A percentile compares a stretch with the other conserved stretches of the same genome.
Evolutionary conservation across 2,797 vertebrate genomes (phyloP).

Genomic region (Paratrypauchen microcephalus): DNA sequence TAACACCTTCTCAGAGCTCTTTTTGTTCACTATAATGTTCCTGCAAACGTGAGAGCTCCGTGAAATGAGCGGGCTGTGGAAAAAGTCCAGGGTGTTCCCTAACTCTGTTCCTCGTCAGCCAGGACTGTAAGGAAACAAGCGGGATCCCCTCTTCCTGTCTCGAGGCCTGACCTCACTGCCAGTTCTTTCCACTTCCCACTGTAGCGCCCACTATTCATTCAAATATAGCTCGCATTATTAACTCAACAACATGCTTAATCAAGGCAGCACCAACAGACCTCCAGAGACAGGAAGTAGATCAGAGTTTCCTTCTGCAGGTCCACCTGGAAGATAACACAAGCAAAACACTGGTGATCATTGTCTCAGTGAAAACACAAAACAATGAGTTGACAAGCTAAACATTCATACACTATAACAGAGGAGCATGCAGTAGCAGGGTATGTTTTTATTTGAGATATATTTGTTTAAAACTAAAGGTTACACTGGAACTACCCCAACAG

Average conservation of each 20-base stretch:
- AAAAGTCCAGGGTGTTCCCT: slow-evolving; percentile 63
- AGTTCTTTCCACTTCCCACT: slow-evolving; percentile 47
- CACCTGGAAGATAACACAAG: slow-evolving; percentile 77
- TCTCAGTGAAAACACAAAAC: slow-evolving; percentile 20
- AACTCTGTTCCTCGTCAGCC: slow-evolving; percentile 34
- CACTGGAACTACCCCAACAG: neutral
- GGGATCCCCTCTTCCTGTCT: slow-evolving; percentile 73
- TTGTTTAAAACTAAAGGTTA: neutral
- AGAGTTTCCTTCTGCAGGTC: slow-evolving; percentile 94
- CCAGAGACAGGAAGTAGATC: slow-evolving; percentile 90
- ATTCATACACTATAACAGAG: slow-evolving; percentile 18
- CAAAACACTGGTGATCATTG: slow-evolving; percentile 55
- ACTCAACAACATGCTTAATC: slow-evolving; percentile 53
- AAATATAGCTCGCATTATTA: slow-evolving; percentile 55
- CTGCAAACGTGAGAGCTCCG: slow-evolving; percentile 31
- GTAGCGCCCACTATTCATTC: slow-evolving; percentile 25
- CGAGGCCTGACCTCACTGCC: slow-evolving; percentile 41
- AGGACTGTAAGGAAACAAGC: slow-evolving; percentile 57
- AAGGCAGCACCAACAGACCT: slow-evolving; percentile 79
- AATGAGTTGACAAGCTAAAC: neutral
- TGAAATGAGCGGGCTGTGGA: slow-evolving; percentile 25
- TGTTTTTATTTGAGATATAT: neutral
- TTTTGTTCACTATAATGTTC: slow-evolving; percentile 49
- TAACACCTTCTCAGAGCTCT: slow-evolving; percentile 56
- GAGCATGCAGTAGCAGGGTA: neutral